Evolutionary conservation across 2,113 vertebrate species (phyloP).

Genomic region (Siniperca chuatsi): DNA sequence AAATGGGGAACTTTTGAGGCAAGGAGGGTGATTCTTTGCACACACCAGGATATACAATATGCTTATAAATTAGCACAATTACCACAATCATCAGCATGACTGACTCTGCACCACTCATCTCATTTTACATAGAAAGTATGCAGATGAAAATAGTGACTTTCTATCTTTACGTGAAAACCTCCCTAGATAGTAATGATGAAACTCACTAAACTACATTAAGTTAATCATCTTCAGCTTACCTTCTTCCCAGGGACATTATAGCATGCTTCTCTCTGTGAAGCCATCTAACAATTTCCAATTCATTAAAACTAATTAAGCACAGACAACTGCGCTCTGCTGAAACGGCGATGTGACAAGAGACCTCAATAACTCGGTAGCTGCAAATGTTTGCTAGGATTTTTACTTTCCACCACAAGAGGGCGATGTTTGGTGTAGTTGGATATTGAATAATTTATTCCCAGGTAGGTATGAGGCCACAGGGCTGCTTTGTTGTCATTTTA

Average conservation of each 20-base stretch:
- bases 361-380: not conserved
- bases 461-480: not conserved
- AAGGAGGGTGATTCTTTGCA: not conserved
- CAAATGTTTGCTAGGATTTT: not conserved
- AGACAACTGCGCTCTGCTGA: not conserved
- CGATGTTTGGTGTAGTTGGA: not conserved
- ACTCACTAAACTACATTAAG: not conserved
- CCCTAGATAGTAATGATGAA: not conserved
- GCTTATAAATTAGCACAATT: not conserved
- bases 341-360: not conserved
- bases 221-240: not conserved
- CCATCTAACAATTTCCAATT: not conserved
- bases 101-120: not conserved
- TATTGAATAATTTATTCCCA: not conserved
- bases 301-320: not conserved
- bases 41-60: not conserved
- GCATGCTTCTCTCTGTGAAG: not conserved
- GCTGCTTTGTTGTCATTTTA: not conserved
- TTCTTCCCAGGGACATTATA: not conserved
- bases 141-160: conserved; percentile 1
- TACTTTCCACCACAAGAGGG: conserved; percentile 64
- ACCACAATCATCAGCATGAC: not conserved
- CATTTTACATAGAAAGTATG: not conserved
- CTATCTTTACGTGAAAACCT: not conserved
- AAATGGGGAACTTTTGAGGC: conserved; percentile 1